Base-by-base conservation (phyloP, 1,140 invertebrate species). In the Trichomalopsis sarcophagae region DNA sequence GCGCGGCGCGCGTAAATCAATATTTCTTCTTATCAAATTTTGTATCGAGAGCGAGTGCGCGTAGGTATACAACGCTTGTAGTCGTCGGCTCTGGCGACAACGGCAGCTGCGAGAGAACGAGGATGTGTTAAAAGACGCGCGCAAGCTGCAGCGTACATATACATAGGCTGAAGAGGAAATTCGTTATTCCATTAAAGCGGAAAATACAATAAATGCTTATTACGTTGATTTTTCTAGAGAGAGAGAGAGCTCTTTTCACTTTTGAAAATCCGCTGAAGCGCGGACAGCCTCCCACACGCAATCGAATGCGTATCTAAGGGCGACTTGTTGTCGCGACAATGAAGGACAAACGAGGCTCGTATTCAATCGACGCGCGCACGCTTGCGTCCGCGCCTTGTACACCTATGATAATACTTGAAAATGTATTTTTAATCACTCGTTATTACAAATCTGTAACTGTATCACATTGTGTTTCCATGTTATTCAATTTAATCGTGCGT, bases 1-100 rank as follows among this genome's bases (percentile, higher is more conserved):
- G 10, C 36, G 7, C 17, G 11, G 10, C 69, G 69, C 30, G 69
- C 13, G 69, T 71, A 71, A 71, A 71, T 71, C 69, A 71, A 71
- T 71, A 71, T 71, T 71, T 71, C 69, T 33, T 33, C 69, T 71
- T 71, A 71, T 71, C 69, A 71, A 71, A 71, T 71, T 71, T 71
- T 71, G 27, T 71, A 33, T 27, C 69, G 69, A 71, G 23, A 71
- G 23, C 55, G 55, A n/a, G 17, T n/a, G 17, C 17, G 17, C 21
- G 13, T 55, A 62, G n/a, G n/a, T 3, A 7, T 7, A 7, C n/a
- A 17, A n/a, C 21, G 17, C 14, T 21, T 62, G n/a, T 62, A 62
- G 50, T 17, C 50, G 14, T 17, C 50, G 50, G 2, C 17, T 55
- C 14, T 55, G 50, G 50, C 50, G 50, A 55, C 13, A 55, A 55